phyloP scores from a whole-genome alignment of 2,888 invertebrate genomes.

The Mimumesa dahlbomi region DNA sequence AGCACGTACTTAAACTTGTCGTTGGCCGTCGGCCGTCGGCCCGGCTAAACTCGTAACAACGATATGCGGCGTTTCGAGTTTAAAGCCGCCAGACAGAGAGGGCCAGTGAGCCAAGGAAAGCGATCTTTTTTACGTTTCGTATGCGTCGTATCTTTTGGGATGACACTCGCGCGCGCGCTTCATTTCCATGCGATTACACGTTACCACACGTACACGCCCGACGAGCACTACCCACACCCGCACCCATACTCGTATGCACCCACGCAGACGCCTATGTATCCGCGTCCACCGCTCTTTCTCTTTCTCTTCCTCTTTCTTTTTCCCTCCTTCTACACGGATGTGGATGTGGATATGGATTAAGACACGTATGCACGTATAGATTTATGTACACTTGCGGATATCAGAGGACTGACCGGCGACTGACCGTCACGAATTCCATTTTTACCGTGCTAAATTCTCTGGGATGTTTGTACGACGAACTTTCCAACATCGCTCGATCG shows the following conservation, averaged over 20 bases:
- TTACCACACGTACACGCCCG: constrained; percentile 22
- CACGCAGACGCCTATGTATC: neutral
- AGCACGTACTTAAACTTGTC: too few relatives aligned
- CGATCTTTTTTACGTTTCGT: too few relatives aligned
- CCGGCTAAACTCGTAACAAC: too few relatives aligned
- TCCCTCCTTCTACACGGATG: too few relatives aligned
- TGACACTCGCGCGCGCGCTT: constrained; percentile 43
- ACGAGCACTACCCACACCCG: constrained; percentile 2
- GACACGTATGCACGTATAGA: neutral
- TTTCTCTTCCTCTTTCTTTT: too few relatives aligned
- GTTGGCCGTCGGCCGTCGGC: too few relatives aligned
- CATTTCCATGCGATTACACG: constrained; percentile 47
- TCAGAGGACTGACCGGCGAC: constrained; percentile 12
- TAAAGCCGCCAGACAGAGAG: too few relatives aligned
- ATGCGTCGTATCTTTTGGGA: constrained; percentile 45
- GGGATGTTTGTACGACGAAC: constrained; percentile 23
- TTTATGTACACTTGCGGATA: constrained; percentile 3
- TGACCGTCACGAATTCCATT: constrained; percentile 30
- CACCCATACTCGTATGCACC: constrained; percentile 26
- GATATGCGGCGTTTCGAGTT: too few relatives aligned
- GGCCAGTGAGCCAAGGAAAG: too few relatives aligned
- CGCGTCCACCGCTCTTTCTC: too few relatives aligned
- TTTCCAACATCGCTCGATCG: constrained; percentile 24
- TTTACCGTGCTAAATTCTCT: constrained; percentile 24
- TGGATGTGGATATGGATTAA: neutral